Evolutionary conservation across 2,113 vertebrate genomes (phyloP), one percentile per base, ranked within the genome.

Genomic region (Maccullochella peelii): DNA sequence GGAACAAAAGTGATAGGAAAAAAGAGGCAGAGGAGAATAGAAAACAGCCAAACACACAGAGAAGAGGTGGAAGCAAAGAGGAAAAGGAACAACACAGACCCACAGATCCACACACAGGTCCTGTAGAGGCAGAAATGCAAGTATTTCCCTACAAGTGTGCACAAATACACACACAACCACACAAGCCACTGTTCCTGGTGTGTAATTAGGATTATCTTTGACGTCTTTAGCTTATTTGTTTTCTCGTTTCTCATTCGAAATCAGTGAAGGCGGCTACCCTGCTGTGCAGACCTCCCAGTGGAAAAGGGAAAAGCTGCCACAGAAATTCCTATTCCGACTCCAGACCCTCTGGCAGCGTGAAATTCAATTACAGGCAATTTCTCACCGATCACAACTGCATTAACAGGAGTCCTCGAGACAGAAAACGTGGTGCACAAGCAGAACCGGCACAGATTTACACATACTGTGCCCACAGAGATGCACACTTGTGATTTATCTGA

Each of bases 291-390:
- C 59, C 88, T 89, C 80, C 89, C 87, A 79, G 55, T 21, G 50
- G 80, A 65, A 30, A 76, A 66, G 23, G 44, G 12, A 66, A 75
- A 82, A 86, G 67, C 88, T 75, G 81, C 76, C 77, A 80, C 71
- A 80, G 75, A 62, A 84, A 87, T 77, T 71, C 68, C 73, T 49
- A 15, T 27, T 80, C 47, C n/a, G 36, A 57, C 82, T 84, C 85
- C 63, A 83, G 71, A 58, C 54, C 80, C 87, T 71, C 50, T 33
- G 80, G 88, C 84, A 75, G 86, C 59, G 1, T 86, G 68, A 91
- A 85, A 94, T 92, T 92, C 79, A 86, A 93, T 93, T 88, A 92
- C 70, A 89, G 74, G 3, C 90, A 86, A 82, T 91, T 88, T 84
- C 83, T 72, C 82, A 90, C 81, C 77, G 50, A 70, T 85, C 86